A percentile compares a stretch with the other conserved stretches of the same genome.
Conservation (phyloP, 2,888 invertebrate species). For the Leucophora obtusa region DNA sequence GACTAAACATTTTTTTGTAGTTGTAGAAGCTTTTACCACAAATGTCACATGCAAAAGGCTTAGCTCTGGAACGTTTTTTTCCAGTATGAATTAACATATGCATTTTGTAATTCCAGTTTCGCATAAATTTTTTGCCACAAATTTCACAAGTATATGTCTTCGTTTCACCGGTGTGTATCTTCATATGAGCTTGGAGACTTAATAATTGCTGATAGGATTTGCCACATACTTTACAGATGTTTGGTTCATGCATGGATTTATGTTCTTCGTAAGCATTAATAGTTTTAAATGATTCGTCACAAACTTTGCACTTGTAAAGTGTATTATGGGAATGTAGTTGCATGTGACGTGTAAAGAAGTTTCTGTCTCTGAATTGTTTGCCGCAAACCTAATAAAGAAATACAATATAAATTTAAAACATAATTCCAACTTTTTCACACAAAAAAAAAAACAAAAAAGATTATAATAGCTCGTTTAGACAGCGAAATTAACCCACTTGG, state of each 20-base stretch:
- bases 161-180: slow-evolving; percentile 73
- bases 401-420: background rate
- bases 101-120: slow-evolving; percentile 78
- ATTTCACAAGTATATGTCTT: slow-evolving; percentile 75
- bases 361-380: slow-evolving; percentile 75
- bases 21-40: slow-evolving; percentile 76
- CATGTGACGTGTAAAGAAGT: slow-evolving; percentile 77
- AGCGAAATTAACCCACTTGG: too few relatives aligned
- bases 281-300: slow-evolving; percentile 77
- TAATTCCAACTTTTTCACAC: too few relatives aligned
- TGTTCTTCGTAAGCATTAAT: slow-evolving; percentile 77
- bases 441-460: too few relatives aligned
- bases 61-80: slow-evolving; percentile 69
- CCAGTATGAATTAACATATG: slow-evolving; percentile 77
- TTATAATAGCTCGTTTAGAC: too few relatives aligned
- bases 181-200: slow-evolving; percentile 74
- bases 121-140: slow-evolving; percentile 77
- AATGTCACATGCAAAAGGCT: slow-evolving; percentile 73
- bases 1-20: slow-evolving; percentile 77
- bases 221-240: slow-evolving; percentile 74
- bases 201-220: slow-evolving; percentile 74
- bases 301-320: slow-evolving; percentile 74
- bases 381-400: slow-evolving; percentile 69
- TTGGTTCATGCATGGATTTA: slow-evolving; percentile 74
- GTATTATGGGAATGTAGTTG: slow-evolving; percentile 76